These are phyloP conservation scores for Rhyacophila evoluta DNA, from an alignment of 2,888 invertebrate genomes.

Conservation along the genomic window DNA sequence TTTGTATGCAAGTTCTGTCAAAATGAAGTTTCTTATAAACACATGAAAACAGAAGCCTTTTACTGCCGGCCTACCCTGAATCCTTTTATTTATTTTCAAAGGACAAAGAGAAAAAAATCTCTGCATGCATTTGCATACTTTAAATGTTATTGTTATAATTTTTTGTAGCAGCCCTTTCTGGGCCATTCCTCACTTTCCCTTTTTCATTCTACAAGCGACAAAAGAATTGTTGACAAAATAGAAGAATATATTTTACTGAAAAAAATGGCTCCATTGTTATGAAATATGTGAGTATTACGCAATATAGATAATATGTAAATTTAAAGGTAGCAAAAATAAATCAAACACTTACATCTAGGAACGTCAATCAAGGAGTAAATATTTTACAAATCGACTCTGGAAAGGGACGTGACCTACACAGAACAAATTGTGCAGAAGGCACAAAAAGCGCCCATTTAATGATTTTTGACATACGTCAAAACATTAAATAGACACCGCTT, in stretches of 20 bases:
- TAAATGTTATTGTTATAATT: not conserved
- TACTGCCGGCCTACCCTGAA: not conserved
- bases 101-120: not conserved
- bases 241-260: not conserved
- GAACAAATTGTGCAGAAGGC: too few relatives aligned
- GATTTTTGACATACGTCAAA: too few relatives aligned
- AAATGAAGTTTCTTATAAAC: not conserved
- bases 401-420: too few relatives aligned
- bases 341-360: too few relatives aligned
- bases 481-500: too few relatives aligned
- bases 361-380: too few relatives aligned
- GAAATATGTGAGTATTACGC: too few relatives aligned
- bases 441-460: too few relatives aligned
- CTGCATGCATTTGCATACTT: not conserved
- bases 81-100: slow-evolving; percentile 11
- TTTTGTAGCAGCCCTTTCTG: not conserved
- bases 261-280: too few relatives aligned
- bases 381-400: too few relatives aligned
- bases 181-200: not conserved
- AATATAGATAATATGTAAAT: too few relatives aligned
- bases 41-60: not conserved
- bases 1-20: not conserved
- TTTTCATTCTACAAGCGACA: not conserved
- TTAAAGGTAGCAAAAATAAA: too few relatives aligned
- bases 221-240: not conserved